Evolutionary conservation across 2,888 invertebrate species (phyloP).

Genomic region (Diaperis boleti): DNA sequence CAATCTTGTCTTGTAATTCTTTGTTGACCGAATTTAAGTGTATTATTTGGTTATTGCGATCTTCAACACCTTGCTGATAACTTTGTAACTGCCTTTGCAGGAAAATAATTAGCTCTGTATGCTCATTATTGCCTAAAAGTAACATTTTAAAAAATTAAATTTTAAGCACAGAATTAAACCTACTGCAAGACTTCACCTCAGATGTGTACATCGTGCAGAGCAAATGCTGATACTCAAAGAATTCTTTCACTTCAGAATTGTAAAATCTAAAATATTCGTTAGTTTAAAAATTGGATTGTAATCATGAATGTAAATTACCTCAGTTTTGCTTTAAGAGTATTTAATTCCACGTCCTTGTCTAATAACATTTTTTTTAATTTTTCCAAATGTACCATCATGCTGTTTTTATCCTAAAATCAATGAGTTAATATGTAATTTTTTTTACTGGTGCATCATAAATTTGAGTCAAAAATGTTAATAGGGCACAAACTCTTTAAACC

Average conservation of each 20-base stretch:
- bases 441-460: too few species aligned
- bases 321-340: constrained; percentile 53
- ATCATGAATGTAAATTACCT: constrained; percentile 51
- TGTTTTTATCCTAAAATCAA: constrained; percentile 49
- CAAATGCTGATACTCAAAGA: constrained; percentile 55
- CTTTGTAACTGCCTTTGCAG: constrained; percentile 56
- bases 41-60: constrained; percentile 55
- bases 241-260: constrained; percentile 52
- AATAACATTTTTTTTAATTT: constrained; percentile 57
- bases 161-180: constrained; percentile 23
- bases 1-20: constrained; percentile 57
- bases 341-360: constrained; percentile 56
- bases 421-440: too few species aligned
- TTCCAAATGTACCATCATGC: constrained; percentile 49
- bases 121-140: constrained; percentile 38
- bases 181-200: constrained; percentile 55
- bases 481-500: too few species aligned
- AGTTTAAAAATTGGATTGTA: neutral
- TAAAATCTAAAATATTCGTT: constrained; percentile 49
- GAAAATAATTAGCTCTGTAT: constrained; percentile 46
- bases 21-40: constrained; percentile 54
- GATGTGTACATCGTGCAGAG: constrained; percentile 50
- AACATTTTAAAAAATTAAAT: neutral
- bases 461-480: too few species aligned
- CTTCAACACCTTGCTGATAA: constrained; percentile 52